Base-by-base conservation (phyloP, 2,888 invertebrate species). In the Tenthredo notha region DNA sequence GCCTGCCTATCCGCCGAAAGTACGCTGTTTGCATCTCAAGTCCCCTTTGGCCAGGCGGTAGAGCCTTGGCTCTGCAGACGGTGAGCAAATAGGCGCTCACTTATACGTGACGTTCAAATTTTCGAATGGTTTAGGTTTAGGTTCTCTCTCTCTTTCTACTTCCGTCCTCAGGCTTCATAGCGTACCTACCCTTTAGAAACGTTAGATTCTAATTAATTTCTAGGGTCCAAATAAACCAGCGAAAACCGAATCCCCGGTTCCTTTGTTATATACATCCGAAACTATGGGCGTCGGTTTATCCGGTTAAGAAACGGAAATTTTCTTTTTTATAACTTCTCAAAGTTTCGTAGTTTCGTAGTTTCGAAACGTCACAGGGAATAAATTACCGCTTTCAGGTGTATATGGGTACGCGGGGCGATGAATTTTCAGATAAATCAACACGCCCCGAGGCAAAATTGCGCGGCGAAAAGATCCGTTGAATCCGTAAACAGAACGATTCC, bases 11-110 rank as follows among this genome's bases (percentile, higher is more conserved):
- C 80, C 80, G 80, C 80, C 80, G 80, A 80, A 80, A 80, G 80
- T 80, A 80, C 80, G 80, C 80, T 80, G 80, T 80, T 80, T 80
- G 80, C 80, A 80, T 80, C 80, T 61, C 61, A 58, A 80, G 80
- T 80, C 80, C 80, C 80, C 80, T 80, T 40, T 37, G 80, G 80
- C n/a, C 80, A 61, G 58, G 61, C 78, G 54, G 78, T 40, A 25
- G 72, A 74, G 72, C 72, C 72, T 74, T 12, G 72, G 21, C 61
- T 80, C 9, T 67, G 61, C 83, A 83, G 83, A 83, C 83, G 83
- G 29, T 61, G 65, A 83, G 83, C 70, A 83, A 83, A 83, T 83
- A 83, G 83, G 83, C 47, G 70, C 83, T 83, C 29, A 83, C 67
- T 83, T 67, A 67, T 83, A 83, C 83, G 80, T 65, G 80, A 80